These are phyloP conservation scores for Cairina moschata DNA, from an alignment of 2,113 vertebrate species.

Conservation along the genomic window DNA sequence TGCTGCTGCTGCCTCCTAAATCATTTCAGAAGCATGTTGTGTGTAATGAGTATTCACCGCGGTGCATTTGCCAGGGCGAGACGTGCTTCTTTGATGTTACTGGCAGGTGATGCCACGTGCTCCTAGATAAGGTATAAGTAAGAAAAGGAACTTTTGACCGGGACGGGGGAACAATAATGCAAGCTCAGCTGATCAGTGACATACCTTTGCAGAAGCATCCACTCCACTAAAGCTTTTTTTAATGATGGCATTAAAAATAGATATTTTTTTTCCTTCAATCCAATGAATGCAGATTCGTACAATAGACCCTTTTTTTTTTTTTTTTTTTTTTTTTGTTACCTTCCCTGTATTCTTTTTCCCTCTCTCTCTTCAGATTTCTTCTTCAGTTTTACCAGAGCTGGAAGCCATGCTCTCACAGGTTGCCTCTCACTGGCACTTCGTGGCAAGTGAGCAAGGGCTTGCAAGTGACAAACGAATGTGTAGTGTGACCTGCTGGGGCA, in stretches of 20 bases:
- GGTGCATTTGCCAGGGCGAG: background rate
- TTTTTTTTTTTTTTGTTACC: too few relatives aligned
- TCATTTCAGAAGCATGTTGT: background rate
- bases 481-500: background rate
- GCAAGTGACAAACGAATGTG: background rate
- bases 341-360: background rate
- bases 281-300: background rate
- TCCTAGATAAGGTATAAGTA: background rate
- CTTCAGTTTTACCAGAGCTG: background rate
- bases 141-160: background rate
- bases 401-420: background rate
- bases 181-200: accelerated
- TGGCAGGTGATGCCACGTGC: accelerated
- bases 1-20: accelerated
- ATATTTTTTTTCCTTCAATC: background rate
- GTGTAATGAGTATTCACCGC: accelerated
- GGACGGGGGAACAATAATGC: background rate
- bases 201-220: background rate
- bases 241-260: background rate
- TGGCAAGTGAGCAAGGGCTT: too few relatives aligned
- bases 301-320: background rate
- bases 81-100: accelerated
- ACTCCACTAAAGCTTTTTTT: accelerated
- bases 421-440: background rate
- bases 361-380: background rate